Evolutionary conservation across 2,888 invertebrate genomes (phyloP), one percentile per base, ranked within the genome.

Genomic region (Dynastes maya): DNA sequence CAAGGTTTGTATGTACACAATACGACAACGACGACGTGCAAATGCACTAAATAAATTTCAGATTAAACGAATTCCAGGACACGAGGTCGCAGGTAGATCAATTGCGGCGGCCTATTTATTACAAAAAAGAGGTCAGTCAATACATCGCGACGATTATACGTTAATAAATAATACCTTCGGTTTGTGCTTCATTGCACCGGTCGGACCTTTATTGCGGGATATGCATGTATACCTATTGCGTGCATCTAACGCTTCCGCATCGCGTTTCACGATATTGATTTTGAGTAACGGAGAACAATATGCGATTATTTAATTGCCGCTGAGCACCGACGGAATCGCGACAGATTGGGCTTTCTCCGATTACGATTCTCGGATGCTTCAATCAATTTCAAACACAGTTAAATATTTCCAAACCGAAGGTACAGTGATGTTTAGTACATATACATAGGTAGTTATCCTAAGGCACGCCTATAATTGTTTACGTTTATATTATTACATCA

Each of bases 61-160:
- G 72, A 74, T 74, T 74, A 74, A 72, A 61, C 61, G 61, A 74
- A 74, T 74, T 74, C 72, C 72, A 74, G 72, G 72, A 74, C 72
- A 74, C 61, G 40, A 74, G 72, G 72, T 74, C 72, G 61, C 61
- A 74, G 72, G 72, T 74, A 61, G 72, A 61, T 74, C 72, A 63
- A 74, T 74, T 74, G 72, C 61, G 61, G 72, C 72, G 72, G 58
- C 72, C 72, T 74, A 74, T 74, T 74, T 74, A 74, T 74, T 74
- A 61, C 72, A 74, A 74, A 74, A 71, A 74, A 74, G 72, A 74
- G 72, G 72, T 74, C 72, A 74, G 29, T 74, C 72, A 27, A 74
- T 74, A 74, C 32, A 74, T 61, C 27, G 45, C 58, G 11, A 40
- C 45, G 45, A 61, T 45, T 74, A 45, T 40, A 27, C 61, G 45